A percentile compares a stretch with the other conserved stretches of the same genome.
These are phyloP conservation scores for Microplitis mediator DNA, from an alignment of 1,140 invertebrate species.

Conservation along the genomic window DNA sequence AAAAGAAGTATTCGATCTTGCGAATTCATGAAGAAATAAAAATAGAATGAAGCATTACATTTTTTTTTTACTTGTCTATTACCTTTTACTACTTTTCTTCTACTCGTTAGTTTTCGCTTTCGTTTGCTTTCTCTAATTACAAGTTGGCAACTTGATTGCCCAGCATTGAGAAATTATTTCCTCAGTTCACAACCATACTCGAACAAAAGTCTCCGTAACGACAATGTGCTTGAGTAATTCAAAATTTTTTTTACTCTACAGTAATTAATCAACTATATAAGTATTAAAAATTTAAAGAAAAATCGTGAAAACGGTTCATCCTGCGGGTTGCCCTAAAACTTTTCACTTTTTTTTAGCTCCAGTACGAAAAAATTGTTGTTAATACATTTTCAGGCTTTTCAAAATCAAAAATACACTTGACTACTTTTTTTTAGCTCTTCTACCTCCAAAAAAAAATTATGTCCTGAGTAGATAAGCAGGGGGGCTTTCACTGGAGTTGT, in stretches of 20 bases:
- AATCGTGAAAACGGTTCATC: not conserved
- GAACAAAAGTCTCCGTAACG: slow-evolving; percentile 24
- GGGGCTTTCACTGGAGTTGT: no score
- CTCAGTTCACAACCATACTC: slow-evolving; percentile 15
- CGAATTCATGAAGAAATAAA: slow-evolving; percentile 9
- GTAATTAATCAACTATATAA: not conserved
- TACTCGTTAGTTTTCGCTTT: slow-evolving; percentile 5
- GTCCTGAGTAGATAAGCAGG: no score
- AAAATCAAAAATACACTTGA: no score
- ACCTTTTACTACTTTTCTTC: not conserved
- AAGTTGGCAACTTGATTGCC: slow-evolving; percentile 24
- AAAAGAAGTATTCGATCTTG: no score
- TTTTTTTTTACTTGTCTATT: not conserved
- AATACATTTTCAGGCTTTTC: no score
- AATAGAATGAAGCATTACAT: not conserved
- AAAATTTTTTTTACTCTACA: not conserved
- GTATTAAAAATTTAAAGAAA: not conserved
- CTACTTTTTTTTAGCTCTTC: no score
- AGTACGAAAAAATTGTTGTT: no score
- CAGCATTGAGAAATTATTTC: slow-evolving; percentile 22
- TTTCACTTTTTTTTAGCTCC: no score
- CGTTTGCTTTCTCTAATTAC: slow-evolving; percentile 23
- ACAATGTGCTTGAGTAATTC: not conserved
- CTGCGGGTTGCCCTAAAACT: no score
- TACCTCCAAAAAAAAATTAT: no score